phyloP scores from a whole-genome alignment of 2,888 invertebrate genomes.

The Pteria penguin region DNA sequence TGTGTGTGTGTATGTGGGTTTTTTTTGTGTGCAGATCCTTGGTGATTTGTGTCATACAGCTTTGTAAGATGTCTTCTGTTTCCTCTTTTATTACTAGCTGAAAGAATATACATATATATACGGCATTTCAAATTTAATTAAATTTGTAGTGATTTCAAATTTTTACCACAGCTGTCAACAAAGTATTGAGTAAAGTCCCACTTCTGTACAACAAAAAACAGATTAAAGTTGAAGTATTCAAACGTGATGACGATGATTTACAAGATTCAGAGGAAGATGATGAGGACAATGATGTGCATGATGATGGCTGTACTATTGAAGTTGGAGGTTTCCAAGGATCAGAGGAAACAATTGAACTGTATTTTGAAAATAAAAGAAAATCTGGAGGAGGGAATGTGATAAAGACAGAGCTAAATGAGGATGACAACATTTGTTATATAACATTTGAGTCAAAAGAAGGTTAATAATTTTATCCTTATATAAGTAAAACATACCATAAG shows the following conservation, averaged over 20 bases:
- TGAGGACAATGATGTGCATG: constrained; percentile 11
- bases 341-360: constrained; percentile 39
- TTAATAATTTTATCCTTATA: background rate
- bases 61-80: too few species aligned
- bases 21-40: too few species aligned
- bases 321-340: constrained; percentile 31
- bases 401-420: constrained; percentile 12
- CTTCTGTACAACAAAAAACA: constrained; percentile 20
- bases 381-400: constrained; percentile 37
- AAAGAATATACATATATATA: too few species aligned
- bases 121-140: too few species aligned
- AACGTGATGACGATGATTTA: background rate
- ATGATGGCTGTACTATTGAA: constrained; percentile 24
- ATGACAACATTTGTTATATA: constrained; percentile 17
- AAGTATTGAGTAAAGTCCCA: constrained; percentile 9
- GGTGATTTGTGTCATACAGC: too few species aligned
- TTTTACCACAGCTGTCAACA: constrained; percentile 18
- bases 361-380: constrained; percentile 43
- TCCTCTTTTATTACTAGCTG: too few species aligned
- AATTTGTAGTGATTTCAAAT: too few species aligned
- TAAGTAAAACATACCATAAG: too few species aligned
- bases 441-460: constrained; percentile 34
- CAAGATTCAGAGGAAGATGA: background rate
- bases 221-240: constrained; percentile 24
- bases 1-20: too few species aligned